Evolutionary conservation across 2,113 vertebrate genomes (phyloP), one percentile per base, ranked within the genome.

Genomic region (Zeus faber): DNA sequence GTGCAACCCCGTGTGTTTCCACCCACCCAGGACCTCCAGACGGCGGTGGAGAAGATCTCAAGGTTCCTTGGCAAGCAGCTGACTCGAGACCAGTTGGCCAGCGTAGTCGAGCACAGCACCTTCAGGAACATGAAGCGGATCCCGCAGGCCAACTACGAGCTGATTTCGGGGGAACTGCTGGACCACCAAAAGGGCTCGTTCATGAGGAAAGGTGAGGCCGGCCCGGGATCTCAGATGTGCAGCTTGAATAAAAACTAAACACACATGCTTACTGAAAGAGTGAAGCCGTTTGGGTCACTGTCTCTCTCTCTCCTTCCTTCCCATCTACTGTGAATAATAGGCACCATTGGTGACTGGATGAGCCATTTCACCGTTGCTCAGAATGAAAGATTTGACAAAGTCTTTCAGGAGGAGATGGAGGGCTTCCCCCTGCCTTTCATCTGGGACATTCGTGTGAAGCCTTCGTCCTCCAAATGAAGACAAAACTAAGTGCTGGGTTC

Each of bases 291-390:
- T n/a, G n/a, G n/a, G n/a, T n/a, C n/a, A n/a, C n/a, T n/a, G n/a
- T n/a, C n/a, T n/a, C n/a, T n/a, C n/a, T n/a, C n/a, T n/a, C n/a
- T n/a, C n/a, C n/a, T n/a, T n/a, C n/a, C n/a, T n/a, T 48, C n/a
- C 5, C 47, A 17, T 57, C 5, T 51, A 20, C 23, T 2, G 27
- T 41, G n/a, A 26, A 22, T 17, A n/a, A 18, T 47, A 87, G 80
- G 83, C 24, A 84, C 64, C 21, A 45, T 85, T n/a, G 85, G 86
- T 1, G 85, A 85, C 69, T 88, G 82, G 82, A 87, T 81, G 66
- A 85, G 76, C n/a, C 52, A 79, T 52, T 83, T 85, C 59, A 86
- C 74, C 1, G 70, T 76, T 37, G 68, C 65, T 9, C 81, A 85
- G 65, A 85, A 51, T 26, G 76, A 86, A 33, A 60, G 14, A 33